Evolutionary conservation across 2,888 invertebrate species (phyloP), one percentile per base, ranked within the genome.

Genomic region (Fragum sueziense): DNA sequence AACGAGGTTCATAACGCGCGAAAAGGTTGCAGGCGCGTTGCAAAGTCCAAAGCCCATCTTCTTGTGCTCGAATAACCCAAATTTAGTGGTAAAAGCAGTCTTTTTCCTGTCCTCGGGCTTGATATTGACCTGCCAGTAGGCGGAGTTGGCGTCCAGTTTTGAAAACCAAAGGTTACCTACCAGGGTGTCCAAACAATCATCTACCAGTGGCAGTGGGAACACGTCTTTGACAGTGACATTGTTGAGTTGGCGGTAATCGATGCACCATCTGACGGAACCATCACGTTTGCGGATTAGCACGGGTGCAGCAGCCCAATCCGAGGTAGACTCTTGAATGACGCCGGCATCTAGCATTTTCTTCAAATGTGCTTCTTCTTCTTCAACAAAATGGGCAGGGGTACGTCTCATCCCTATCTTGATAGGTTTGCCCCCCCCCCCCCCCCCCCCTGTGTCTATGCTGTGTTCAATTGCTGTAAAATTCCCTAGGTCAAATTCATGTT

Each of bases 41-140:
- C 79, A 77, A 2, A 86, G 59, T 0, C 88, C 85, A 61, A 47
- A 47, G 17, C 47, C 47, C 47, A 47, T 47, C 3, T n/a, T 14
- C 4, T 20, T 14, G 17, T 20, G 84, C 69, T 88, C 80, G 57
- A 74, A 84, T 11, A 86, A 57, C 0, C 86, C 84, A 57, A 72
- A 76, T 41, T 79, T 84, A 0, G 85, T 83, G 20, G 75, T 73
- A 59, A 87, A 86, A 0, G 82, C 79, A 0, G 85, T 86, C 61
- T 86, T 87, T 17, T 76, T 61, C 29, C 77, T 9, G 22, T 84
- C 76, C 11, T 67, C 52, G 20, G 54, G 11, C 20, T 74, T 52
- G 3, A 85, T 61, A 4, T 41, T 2, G 0, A 86, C 47, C n/a
- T 47, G 47, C 47, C 47, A 47, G 47, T 47, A 47, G 3, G 47